A percentile compares a stretch with the other conserved stretches of the same genome.
Conservation (phyloP, 2,888 invertebrate genomes). For the Rotaria sp. region DNA sequence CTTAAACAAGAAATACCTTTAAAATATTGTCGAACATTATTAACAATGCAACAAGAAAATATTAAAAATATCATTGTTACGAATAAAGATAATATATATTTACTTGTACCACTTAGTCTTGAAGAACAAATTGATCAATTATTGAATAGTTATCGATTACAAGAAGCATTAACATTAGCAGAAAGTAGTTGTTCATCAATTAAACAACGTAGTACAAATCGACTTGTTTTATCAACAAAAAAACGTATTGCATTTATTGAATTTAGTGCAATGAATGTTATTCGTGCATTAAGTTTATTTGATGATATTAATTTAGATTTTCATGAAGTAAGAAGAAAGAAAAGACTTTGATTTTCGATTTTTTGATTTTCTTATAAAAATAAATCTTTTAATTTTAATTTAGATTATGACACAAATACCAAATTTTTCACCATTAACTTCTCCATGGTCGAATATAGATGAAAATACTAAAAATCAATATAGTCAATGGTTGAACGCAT, state of each 20-base stretch:
- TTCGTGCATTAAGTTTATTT: neutral
- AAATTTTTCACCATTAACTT: neutral
- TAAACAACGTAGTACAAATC: neutral
- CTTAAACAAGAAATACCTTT: neutral
- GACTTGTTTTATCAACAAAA: neutral
- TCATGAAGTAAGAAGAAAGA: neutral
- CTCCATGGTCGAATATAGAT: neutral
- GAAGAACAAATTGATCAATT: conserved; percentile 21
- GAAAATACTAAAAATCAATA: neutral
- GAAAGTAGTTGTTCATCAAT: neutral
- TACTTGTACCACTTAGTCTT: neutral
- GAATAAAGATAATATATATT: neutral
- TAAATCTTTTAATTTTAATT: neutral
- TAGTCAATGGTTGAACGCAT: neutral
- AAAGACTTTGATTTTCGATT: too few species aligned
- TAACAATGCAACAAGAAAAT: neutral
- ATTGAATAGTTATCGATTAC: neutral
- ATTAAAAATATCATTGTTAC: neutral
- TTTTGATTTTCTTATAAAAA: too few species aligned
- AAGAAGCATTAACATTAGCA: conserved; percentile 23
- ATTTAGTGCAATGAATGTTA: conserved; percentile 2
- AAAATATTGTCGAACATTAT: neutral
- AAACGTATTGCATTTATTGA: conserved; percentile 4
- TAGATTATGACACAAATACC: conserved; percentile 11
- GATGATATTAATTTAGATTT: neutral